phyloP scores from a whole-genome alignment of 1,140 invertebrate species.

The Lerema accius region DNA sequence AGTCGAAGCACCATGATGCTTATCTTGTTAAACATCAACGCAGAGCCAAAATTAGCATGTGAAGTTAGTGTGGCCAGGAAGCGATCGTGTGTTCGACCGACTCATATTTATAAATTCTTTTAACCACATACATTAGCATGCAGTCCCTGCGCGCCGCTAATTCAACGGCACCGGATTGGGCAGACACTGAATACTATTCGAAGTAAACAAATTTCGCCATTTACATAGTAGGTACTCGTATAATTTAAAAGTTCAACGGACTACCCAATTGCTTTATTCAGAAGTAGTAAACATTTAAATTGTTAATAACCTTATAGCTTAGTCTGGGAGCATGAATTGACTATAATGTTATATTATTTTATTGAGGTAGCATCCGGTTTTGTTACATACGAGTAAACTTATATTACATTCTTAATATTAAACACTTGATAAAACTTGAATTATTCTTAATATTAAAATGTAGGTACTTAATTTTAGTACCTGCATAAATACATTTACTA shows the following conservation, averaged over 20 bases:
- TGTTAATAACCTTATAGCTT: slow-evolving; percentile 45
- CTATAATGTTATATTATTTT: slow-evolving; percentile 27
- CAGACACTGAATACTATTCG: slow-evolving; percentile 44
- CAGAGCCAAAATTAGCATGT: slow-evolving; percentile 49
- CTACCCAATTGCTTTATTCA: slow-evolving; percentile 44
- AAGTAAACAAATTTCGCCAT: slow-evolving; percentile 48
- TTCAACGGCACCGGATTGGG: slow-evolving; percentile 45
- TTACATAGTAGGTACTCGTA: slow-evolving; percentile 43
- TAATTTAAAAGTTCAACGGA: slow-evolving; percentile 50
- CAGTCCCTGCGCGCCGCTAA: slow-evolving; percentile 48
- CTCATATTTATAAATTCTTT: slow-evolving; percentile 44
- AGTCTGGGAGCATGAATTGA: slow-evolving; percentile 33
- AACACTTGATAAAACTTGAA: no score
- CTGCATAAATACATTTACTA: no score
- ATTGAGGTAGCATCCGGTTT: slow-evolving; percentile 39
- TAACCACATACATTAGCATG: slow-evolving; percentile 48
- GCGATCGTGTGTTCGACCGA: slow-evolving; percentile 43
- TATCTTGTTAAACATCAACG: slow-evolving; percentile 40
- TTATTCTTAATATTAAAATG: neutral
- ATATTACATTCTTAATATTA: neutral
- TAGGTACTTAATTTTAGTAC: neutral
- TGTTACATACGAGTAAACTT: slow-evolving; percentile 1
- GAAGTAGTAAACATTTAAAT: slow-evolving; percentile 45
- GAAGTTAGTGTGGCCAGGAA: slow-evolving; percentile 50
- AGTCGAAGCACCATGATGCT: slow-evolving; percentile 33